phyloP scores from a whole-genome alignment of 2,797 vertebrate species.

The Lutjanus argentimaculatus region DNA sequence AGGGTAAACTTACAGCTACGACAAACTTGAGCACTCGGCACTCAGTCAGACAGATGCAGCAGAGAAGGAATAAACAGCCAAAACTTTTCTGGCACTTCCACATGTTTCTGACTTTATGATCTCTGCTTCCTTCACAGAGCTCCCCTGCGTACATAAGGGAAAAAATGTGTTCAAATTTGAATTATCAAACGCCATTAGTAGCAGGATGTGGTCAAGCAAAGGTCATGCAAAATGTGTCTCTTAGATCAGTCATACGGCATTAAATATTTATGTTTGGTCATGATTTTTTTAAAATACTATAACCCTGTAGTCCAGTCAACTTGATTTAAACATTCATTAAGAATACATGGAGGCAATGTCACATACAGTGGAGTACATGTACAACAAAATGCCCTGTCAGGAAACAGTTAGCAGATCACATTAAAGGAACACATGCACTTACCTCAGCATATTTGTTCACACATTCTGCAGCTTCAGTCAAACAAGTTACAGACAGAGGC shows the following conservation, averaged over 20 bases:
- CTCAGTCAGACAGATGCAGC: conserved; percentile 57
- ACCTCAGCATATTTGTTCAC: conserved; percentile 63
- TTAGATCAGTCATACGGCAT: conserved; percentile 1
- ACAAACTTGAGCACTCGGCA: conserved; percentile 80
- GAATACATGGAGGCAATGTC: neutral
- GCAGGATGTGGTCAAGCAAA: neutral
- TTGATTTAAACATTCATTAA: conserved; percentile 7
- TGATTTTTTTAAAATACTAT: neutral
- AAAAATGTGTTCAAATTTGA: neutral
- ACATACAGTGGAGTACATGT: neutral
- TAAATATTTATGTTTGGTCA: conserved; percentile 5
- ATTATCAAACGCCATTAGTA: neutral
- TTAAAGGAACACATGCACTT: conserved; percentile 36
- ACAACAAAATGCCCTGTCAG: conserved; percentile 13
- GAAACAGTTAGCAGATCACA: neutral
- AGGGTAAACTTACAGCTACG: conserved; percentile 73
- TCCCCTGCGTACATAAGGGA: conserved; percentile 2
- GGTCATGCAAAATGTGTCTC: neutral
- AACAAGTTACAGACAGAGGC: conserved; percentile 27
- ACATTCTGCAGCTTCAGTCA: conserved; percentile 46
- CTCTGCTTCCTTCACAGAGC: conserved; percentile 23
- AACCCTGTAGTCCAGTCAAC: neutral
- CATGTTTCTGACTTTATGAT: conserved; percentile 57
- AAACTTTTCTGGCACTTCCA: conserved; percentile 41
- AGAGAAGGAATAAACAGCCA: conserved; percentile 64